Conservation (phyloP, 2,113 vertebrate genomes). For the Tetrao urogallus region DNA sequence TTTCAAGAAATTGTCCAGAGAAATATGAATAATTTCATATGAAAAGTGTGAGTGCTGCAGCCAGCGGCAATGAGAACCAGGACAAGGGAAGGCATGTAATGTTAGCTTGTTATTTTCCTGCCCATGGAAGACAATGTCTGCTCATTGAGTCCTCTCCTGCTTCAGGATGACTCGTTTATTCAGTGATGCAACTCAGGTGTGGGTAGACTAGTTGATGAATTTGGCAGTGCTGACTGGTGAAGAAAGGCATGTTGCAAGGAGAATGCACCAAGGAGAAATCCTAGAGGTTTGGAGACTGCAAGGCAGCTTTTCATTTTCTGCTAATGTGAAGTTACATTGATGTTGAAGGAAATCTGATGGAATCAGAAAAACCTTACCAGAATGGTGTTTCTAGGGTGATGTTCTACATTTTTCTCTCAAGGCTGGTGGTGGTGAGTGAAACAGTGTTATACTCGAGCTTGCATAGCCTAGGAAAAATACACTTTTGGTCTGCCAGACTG, state of each 20-base stretch:
- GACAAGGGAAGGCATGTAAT: background rate
- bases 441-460: background rate
- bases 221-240: background rate
- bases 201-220: slow-evolving; percentile 5
- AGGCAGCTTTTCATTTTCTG: background rate
- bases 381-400: background rate
- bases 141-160: background rate
- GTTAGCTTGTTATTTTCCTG: background rate
- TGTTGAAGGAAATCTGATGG: background rate
- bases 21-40: background rate
- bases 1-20: background rate
- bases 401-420: background rate
- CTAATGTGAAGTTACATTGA: background rate
- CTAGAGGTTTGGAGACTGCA: background rate
- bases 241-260: background rate
- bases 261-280: background rate
- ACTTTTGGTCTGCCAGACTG: background rate
- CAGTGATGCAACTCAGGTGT: background rate
- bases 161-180: background rate
- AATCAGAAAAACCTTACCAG: background rate
- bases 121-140: background rate
- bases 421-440: background rate
- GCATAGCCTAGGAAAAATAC: background rate
- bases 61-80: background rate
- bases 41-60: background rate